A percentile compares a stretch with the other conserved stretches of the same genome.
phyloP scores from a whole-genome alignment of 1,140 invertebrate species.

The Bombyx mori region DNA sequence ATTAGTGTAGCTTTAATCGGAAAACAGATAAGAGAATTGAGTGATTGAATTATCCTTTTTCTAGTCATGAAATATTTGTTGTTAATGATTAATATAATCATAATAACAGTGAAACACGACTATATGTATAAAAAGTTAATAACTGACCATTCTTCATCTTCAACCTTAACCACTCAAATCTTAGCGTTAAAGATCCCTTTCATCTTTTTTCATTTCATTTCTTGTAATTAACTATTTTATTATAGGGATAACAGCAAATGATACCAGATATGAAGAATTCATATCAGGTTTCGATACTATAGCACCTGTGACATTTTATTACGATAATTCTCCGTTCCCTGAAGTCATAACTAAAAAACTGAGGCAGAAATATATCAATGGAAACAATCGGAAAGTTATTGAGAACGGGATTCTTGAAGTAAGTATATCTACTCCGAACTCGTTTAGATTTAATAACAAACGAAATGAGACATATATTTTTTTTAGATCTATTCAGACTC shows the following conservation, averaged over 20 bases:
- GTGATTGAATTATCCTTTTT: too few species aligned
- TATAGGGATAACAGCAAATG: constrained; percentile 47
- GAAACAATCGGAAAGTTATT: constrained; percentile 11
- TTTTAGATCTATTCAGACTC: constrained; percentile 78
- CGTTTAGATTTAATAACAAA: background rate
- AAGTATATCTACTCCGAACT: constrained; percentile 23
- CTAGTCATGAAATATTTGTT: too few species aligned
- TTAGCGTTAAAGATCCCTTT: too few species aligned
- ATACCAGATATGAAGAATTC: constrained; percentile 67
- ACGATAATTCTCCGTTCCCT: constrained; percentile 67
- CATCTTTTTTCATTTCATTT: background rate
- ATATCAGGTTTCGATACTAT: constrained; percentile 72
- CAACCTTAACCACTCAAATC: too few species aligned
- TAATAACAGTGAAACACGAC: too few species aligned
- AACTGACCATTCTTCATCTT: too few species aligned
- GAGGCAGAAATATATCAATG: constrained; percentile 74
- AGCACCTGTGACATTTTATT: constrained; percentile 75
- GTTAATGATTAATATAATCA: too few species aligned
- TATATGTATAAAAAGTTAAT: too few species aligned
- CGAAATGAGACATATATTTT: constrained; percentile 44
- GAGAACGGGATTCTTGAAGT: constrained; percentile 32
- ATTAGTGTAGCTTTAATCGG: too few species aligned
- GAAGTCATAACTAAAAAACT: constrained; percentile 71
- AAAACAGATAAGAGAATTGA: too few species aligned
- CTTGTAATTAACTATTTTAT: constrained; percentile 1